Evolutionary conservation across 2,797 vertebrate genomes (phyloP).

Genomic region (Philypnodon macrostomus): DNA sequence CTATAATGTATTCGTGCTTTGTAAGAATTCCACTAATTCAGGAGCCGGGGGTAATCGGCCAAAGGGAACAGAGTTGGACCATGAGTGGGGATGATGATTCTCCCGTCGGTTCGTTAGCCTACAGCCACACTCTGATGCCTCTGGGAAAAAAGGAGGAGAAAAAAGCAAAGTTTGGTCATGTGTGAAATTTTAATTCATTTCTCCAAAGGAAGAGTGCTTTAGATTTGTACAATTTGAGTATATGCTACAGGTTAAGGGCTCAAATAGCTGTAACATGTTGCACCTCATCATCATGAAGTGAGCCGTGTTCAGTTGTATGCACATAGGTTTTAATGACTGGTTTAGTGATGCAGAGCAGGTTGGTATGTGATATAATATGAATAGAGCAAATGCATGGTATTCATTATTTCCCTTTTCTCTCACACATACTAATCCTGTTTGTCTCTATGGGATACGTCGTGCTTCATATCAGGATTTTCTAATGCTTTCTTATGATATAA

Average conservation of each 20-base stretch:
- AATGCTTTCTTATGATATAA: conserved; percentile 17
- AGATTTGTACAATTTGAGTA: neutral
- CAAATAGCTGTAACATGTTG: neutral
- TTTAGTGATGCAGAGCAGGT: conserved; percentile 16
- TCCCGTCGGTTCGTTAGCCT: conserved; percentile 43
- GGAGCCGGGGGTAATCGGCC: conserved; percentile 43
- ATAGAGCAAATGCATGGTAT: conserved; percentile 2
- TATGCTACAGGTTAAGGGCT: conserved; percentile 4
- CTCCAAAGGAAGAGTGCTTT: conserved; percentile 16
- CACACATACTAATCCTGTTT: conserved; percentile 1
- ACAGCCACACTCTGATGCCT: conserved; percentile 29
- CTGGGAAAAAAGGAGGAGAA: conserved; percentile 28
- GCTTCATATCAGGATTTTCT: conserved; percentile 13
- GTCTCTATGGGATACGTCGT: neutral
- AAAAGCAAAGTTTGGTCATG: conserved; percentile 49
- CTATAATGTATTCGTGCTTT: conserved; percentile 68
- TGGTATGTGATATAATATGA: conserved; percentile 10
- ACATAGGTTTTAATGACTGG: conserved; percentile 1
- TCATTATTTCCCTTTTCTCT: conserved; percentile 8
- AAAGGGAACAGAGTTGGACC: conserved; percentile 26
- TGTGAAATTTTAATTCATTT: conserved; percentile 51
- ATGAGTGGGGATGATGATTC: conserved; percentile 37
- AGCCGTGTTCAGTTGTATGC: conserved; percentile 3
- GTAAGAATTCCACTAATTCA: conserved; percentile 63
- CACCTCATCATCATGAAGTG: conserved; percentile 3